Base-by-base conservation (phyloP, 2,888 invertebrate species). In the Romanomermis culicivorax region DNA sequence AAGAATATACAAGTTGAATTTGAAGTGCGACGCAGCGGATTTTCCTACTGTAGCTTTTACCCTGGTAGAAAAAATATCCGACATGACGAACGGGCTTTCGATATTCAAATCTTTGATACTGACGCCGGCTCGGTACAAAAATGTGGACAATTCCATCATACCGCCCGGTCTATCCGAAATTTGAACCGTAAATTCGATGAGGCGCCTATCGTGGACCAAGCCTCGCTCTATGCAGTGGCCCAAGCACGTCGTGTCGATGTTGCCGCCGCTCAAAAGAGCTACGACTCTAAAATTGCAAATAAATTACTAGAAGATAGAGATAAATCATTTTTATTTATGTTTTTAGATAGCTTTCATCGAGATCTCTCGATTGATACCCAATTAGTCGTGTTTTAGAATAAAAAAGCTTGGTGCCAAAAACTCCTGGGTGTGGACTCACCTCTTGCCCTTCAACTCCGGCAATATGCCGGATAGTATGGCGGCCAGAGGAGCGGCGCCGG, bases 41-140 rank as follows among this genome's bases (percentile, higher is more conserved):
- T n/a, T n/a, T n/a, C n/a, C n/a, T n/a, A n/a, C n/a, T n/a, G n/a
- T n/a, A n/a, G n/a, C n/a, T n/a, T n/a, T 48, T 20, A 65, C 65
- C 26, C 59, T 59, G 1, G 69, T 69, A 7, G 79, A 79, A 68
- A 87, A 88, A 51, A 93, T 82, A 68, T 93, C 89, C 1, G 80
- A 79, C 56, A 80, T 80, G 17, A 91, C 78, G 89, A 89, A 91
- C 1, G 91, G 89, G 54, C 91, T 77, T 68, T 93, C 91, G 69
- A 91, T 91, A 72, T 87, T 82, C 56, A 93, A 87, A 67, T 91
- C 91, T 70, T 91, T 93, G 60, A 93, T 85, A 42, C 73, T 72
- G 23, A 64, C 74, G 42, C 75, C 75, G 23, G 69, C 58, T 43
- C 66, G 64, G 2, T 71, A 67, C 30, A 75, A 65, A n/a, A 69